Percentiles rank a stretch among this genome's conserved stretches.
phyloP scores from a whole-genome alignment of 2,888 invertebrate genomes.

The Hololepta plana region DNA sequence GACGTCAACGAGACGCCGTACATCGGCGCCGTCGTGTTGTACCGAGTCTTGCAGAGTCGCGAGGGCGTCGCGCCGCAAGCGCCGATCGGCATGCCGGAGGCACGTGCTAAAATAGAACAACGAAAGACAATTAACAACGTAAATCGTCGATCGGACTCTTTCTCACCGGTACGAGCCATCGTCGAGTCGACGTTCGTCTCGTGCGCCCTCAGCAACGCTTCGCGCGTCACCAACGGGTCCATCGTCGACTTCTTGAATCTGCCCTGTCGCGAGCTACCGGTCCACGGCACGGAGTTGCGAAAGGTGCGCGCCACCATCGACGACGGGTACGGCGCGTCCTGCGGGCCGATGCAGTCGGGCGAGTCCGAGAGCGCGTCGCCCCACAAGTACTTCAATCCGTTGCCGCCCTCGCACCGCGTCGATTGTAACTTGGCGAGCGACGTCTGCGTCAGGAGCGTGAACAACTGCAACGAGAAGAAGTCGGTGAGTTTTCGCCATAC shows the following conservation, averaged over 20 bases:
- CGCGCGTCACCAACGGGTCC: slow-evolving; percentile 57
- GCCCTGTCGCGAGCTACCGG: slow-evolving; percentile 47
- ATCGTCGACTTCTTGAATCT: slow-evolving; percentile 37
- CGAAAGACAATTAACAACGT: no score
- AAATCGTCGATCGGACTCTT: slow-evolving; percentile 2
- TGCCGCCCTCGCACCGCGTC: slow-evolving; percentile 37
- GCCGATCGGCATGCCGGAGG: slow-evolving; percentile 21
- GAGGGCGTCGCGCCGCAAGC: slow-evolving; percentile 41
- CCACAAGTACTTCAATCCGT: slow-evolving; percentile 66
- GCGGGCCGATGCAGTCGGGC: slow-evolving; percentile 63
- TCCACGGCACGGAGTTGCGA: slow-evolving; percentile 42
- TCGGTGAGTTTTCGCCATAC: no score
- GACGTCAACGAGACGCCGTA: slow-evolving; percentile 87
- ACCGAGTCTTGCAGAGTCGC: slow-evolving; percentile 71
- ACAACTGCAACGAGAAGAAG: no score
- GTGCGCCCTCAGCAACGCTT: slow-evolving; percentile 45
- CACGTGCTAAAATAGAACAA: slow-evolving; percentile 4
- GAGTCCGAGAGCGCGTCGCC: slow-evolving; percentile 72
- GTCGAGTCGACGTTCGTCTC: slow-evolving; percentile 27
- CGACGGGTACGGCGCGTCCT: slow-evolving; percentile 71
- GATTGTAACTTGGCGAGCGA: slow-evolving; percentile 16
- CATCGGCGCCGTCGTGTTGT: slow-evolving; percentile 88
- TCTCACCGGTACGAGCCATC: not conserved
- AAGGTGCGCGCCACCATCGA: slow-evolving; percentile 61
- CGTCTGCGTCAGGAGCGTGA: no score